phyloP scores from a whole-genome alignment of 2,888 invertebrate genomes.

The Apantesis nais region DNA sequence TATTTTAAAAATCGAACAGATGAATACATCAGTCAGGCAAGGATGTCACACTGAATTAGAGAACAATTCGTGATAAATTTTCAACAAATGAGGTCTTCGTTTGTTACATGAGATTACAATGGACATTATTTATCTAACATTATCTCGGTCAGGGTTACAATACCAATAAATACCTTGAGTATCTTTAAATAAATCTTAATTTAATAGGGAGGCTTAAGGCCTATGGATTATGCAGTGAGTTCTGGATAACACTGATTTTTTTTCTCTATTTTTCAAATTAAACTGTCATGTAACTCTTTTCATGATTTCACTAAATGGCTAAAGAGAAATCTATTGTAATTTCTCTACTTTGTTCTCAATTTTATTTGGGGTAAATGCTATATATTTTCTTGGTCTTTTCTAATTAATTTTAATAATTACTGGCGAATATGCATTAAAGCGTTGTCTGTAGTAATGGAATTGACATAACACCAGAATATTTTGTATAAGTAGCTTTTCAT shows the following conservation, averaged over 20 bases:
- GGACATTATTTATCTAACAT: constrained; percentile 21
- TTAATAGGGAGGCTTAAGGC: background rate
- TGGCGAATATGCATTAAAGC: too few species aligned
- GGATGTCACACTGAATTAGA: constrained; percentile 51
- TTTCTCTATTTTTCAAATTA: background rate
- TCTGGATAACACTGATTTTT: too few species aligned
- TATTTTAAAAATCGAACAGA: constrained; percentile 8
- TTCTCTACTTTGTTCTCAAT: too few species aligned
- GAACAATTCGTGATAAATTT: constrained; percentile 50
- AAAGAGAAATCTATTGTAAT: too few species aligned
- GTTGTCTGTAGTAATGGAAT: too few species aligned
- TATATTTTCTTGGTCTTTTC: too few species aligned
- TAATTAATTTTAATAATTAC: too few species aligned
- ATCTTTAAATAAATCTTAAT: background rate
- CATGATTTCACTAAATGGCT: too few species aligned
- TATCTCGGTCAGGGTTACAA: constrained; percentile 18
- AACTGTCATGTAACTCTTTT: too few species aligned
- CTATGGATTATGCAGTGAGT: background rate
- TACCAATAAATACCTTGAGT: background rate
- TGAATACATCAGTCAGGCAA: constrained; percentile 30
- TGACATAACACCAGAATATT: too few species aligned
- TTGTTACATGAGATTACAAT: constrained; percentile 40
- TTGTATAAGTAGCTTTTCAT: too few species aligned
- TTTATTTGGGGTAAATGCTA: too few species aligned
- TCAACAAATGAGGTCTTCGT: constrained; percentile 41